These are phyloP conservation scores for Ciconia boyciana DNA, from an alignment of 2,113 vertebrate species.

Conservation along the genomic window DNA sequence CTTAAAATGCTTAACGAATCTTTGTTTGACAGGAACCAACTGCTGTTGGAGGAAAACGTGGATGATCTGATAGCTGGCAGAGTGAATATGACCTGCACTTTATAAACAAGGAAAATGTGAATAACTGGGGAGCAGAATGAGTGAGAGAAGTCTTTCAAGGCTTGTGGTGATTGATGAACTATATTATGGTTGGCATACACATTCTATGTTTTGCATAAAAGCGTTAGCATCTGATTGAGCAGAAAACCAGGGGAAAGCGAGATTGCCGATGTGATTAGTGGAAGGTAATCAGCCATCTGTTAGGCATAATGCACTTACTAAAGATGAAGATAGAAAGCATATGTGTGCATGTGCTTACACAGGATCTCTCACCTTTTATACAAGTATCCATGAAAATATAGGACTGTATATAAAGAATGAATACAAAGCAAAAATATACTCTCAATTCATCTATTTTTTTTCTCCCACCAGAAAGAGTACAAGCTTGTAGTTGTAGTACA, in stretches of 20 bases:
- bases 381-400: not conserved
- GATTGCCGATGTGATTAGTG: slow-evolving; percentile 24
- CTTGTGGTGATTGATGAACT: slow-evolving; percentile 35
- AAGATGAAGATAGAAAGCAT: slow-evolving; percentile 1
- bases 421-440: not conserved
- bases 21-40: slow-evolving; percentile 22
- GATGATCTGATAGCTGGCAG: not conserved
- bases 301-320: not conserved
- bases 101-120: not conserved
- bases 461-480: not conserved
- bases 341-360: not conserved
- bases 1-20: slow-evolving; percentile 28
- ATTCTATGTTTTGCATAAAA: not conserved
- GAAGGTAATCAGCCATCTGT: slow-evolving; percentile 52
- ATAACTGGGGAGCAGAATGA: not conserved
- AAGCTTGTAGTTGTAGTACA: not conserved
- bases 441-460: not conserved
- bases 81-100: not conserved
- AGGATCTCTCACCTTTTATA: not conserved
- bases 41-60: not conserved
- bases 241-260: not conserved
- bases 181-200: not conserved
- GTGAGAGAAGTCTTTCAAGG: not conserved
- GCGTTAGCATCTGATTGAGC: slow-evolving; percentile 1
- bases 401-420: not conserved